Evolutionary conservation across 1,140 invertebrate genomes (phyloP), one percentile per base, ranked within the genome.

Genomic region (Delia radicum): DNA sequence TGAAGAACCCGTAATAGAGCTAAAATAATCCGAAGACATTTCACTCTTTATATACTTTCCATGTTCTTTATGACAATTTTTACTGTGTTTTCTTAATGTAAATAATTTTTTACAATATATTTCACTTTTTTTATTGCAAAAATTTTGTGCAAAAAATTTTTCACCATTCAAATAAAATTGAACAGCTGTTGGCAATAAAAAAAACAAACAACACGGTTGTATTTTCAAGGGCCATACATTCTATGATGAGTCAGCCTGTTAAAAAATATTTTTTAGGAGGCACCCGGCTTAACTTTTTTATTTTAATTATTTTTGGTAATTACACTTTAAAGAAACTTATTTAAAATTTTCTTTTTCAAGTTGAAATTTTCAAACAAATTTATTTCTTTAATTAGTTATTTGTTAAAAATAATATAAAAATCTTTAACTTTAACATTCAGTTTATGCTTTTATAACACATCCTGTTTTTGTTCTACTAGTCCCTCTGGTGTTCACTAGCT

Each of bases 21-120:
- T 72, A 76, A 65, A 76, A 74, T 55, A 76, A 26, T 76, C 75
- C 67, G 48, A 69, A 21, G 73, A 74, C 46, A 69, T 69, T 24
- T 69, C 37, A 29, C 1, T 13, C 3, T 29, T 24, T 33, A 31
- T 8, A 33, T 69, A 33, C 65, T 37, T 21, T 29, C 62, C 27
- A 5, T 15, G 10, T 42, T 1, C 12, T 21, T 55, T 55, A n/a
- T n/a, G n/a, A n/a, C n/a, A n/a, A n/a, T 21, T 1, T 21, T 6
- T 24, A 21, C 15, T 21, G 48, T 55, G 18, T 55, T 55, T 55
- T 21, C 18, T 15, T n/a, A 55, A 55, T 21, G 18, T 21, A 6
- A 21, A 10, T 37, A 37, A 37, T 37, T 37, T 37, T 55, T 21
- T 55, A 18, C 4, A 18, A 55, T 21, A 18, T 21, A 21, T n/a